Conservation (phyloP, 2,888 invertebrate species). For the Agrochola litura region DNA sequence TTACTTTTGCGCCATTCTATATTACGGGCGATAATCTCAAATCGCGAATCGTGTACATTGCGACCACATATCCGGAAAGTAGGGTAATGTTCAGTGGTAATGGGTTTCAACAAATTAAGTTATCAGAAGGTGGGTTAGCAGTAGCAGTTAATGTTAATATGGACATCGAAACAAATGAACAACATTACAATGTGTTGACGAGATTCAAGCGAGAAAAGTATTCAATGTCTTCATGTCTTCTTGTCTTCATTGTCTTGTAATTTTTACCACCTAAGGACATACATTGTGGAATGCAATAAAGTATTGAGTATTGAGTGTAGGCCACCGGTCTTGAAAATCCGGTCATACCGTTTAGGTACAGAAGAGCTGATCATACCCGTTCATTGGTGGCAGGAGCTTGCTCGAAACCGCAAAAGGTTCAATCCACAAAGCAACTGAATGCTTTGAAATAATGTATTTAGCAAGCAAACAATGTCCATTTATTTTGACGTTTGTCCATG, state of each 20-base stretch:
- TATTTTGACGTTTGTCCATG: background rate
- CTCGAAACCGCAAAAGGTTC: too few species aligned
- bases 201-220: background rate
- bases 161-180: slow-evolving; percentile 53
- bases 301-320: too few species aligned
- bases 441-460: background rate
- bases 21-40: background rate
- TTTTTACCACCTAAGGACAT: too few species aligned
- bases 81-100: slow-evolving; percentile 71
- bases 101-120: slow-evolving; percentile 69
- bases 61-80: slow-evolving; percentile 57
- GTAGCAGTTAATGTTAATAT: slow-evolving; percentile 52
- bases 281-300: too few species aligned
- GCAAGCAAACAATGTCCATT: background rate
- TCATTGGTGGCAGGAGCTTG: too few species aligned
- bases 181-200: slow-evolving; percentile 47
- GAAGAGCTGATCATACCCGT: too few species aligned
- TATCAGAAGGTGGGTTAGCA: slow-evolving; percentile 57
- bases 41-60: slow-evolving; percentile 40
- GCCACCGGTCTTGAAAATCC: too few species aligned
- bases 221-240: background rate
- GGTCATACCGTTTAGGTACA: too few species aligned
- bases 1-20: background rate
- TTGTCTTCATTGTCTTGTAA: too few species aligned
- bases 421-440: background rate